These are phyloP conservation scores for Darevskia nairensis DNA, from an alignment of 2,797 vertebrate genomes.

Conservation along the genomic window DNA sequence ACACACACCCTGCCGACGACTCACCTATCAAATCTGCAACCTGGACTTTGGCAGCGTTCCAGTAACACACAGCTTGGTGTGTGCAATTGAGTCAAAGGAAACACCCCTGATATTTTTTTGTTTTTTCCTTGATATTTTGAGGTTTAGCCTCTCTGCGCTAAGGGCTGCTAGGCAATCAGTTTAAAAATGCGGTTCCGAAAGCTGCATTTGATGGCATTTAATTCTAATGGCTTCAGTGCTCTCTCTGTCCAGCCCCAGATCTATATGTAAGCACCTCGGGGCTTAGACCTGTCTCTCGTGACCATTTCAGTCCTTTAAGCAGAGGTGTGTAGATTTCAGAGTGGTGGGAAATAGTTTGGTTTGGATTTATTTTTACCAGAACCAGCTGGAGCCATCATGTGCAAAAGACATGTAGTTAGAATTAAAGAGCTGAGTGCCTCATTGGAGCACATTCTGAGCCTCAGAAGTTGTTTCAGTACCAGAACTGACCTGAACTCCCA, in stretches of 20 bases:
- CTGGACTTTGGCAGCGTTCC: constrained; percentile 27
- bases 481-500: too few relatives aligned
- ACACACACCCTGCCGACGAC: constrained; percentile 35
- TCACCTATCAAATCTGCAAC: constrained; percentile 53
- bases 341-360: too few relatives aligned
- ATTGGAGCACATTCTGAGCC: too few relatives aligned
- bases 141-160: neutral
- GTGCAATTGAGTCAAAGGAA: neutral
- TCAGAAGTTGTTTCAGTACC: too few relatives aligned
- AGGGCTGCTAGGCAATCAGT: neutral
- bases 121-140: neutral
- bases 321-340: too few relatives aligned
- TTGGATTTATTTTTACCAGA: too few relatives aligned
- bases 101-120: neutral
- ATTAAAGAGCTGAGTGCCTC: too few relatives aligned
- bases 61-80: constrained; percentile 38
- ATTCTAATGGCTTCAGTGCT: too few relatives aligned
- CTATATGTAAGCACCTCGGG: neutral
- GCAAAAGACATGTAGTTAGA: too few relatives aligned
- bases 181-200: neutral
- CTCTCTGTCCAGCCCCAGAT: neutral
- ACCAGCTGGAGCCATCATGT: too few relatives aligned
- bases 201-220: neutral
- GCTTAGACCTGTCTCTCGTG: neutral
- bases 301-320: neutral